These are phyloP conservation scores for Drosophila tsacasi DNA, from an alignment of 1,140 invertebrate genomes.

Conservation along the genomic window DNA sequence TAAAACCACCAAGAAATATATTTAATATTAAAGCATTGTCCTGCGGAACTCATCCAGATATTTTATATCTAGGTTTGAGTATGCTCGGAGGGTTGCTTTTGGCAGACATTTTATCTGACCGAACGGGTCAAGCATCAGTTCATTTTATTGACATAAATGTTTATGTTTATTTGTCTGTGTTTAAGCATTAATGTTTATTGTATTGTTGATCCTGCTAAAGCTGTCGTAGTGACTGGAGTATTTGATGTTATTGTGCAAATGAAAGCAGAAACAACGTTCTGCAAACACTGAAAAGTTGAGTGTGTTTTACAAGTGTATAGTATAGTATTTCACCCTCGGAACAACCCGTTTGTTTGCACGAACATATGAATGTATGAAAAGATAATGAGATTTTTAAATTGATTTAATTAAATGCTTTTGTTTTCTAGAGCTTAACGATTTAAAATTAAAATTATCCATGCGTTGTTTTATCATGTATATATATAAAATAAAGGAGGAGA, in stretches of 20 bases:
- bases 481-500: neutral
- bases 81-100: neutral
- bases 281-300: conserved; percentile 53
- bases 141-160: conserved; percentile 82
- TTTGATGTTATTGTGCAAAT: conserved; percentile 55
- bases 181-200: conserved; percentile 78
- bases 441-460: conserved; percentile 41
- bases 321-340: neutral
- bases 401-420: conserved; percentile 66
- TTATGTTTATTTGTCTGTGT: conserved; percentile 81
- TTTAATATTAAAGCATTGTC: neutral
- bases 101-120: conserved; percentile 66
- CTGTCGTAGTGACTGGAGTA: conserved; percentile 20
- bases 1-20: neutral
- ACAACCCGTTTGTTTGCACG: conserved; percentile 29
- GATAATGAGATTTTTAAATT: conserved; percentile 55
- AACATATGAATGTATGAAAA: conserved; percentile 16
- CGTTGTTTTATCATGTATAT: neutral
- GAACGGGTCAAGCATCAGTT: conserved; percentile 77
- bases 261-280: conserved; percentile 41
- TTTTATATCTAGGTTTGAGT: conserved; percentile 7
- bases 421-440: conserved; percentile 29
- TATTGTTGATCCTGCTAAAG: conserved; percentile 53
- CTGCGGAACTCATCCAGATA: neutral
- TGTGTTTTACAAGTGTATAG: conserved; percentile 43